A percentile compares a stretch with the other conserved stretches of the same genome.
Conservation (phyloP, 2,797 vertebrate species). For the Kryptopterus vitreolus region DNA sequence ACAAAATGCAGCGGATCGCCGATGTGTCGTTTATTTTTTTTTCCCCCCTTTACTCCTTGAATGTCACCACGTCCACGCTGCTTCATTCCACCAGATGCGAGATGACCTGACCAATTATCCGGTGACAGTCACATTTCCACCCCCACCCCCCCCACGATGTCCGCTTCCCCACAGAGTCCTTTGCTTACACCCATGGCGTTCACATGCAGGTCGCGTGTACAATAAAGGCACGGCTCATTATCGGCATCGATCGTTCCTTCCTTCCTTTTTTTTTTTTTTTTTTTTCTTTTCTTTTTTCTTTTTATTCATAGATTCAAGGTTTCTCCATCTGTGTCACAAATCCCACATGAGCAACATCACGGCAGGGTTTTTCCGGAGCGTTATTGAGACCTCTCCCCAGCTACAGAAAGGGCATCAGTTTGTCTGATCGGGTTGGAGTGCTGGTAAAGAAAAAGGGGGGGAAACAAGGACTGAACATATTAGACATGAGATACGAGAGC, state of each 20-base stretch:
- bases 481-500: conserved; percentile 17
- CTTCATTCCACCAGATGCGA: conserved; percentile 34
- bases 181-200: conserved; percentile 5
- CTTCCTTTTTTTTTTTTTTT: not conserved
- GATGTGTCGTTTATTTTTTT: conserved; percentile 16
- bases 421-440: conserved; percentile 21
- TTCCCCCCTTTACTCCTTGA: conserved; percentile 22
- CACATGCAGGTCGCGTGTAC: not conserved
- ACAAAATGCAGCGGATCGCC: not conserved
- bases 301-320: not conserved
- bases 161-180: conserved; percentile 24
- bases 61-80: conserved; percentile 9
- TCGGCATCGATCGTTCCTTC: not conserved
- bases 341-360: not conserved
- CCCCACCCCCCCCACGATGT: not conserved
- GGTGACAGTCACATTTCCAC: conserved; percentile 27
- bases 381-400: conserved; percentile 31
- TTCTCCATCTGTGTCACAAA: not conserved
- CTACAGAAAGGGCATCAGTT: conserved; percentile 14
- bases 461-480: not conserved
- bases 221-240: not conserved
- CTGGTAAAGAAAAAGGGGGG: conserved; percentile 26
- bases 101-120: conserved; percentile 36
- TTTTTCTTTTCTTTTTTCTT: not conserved
- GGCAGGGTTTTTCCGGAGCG: not conserved